A percentile compares a stretch with the other conserved stretches of the same genome.
phyloP scores from a whole-genome alignment of 2,113 vertebrate genomes.

The Catagonus wagneri region DNA sequence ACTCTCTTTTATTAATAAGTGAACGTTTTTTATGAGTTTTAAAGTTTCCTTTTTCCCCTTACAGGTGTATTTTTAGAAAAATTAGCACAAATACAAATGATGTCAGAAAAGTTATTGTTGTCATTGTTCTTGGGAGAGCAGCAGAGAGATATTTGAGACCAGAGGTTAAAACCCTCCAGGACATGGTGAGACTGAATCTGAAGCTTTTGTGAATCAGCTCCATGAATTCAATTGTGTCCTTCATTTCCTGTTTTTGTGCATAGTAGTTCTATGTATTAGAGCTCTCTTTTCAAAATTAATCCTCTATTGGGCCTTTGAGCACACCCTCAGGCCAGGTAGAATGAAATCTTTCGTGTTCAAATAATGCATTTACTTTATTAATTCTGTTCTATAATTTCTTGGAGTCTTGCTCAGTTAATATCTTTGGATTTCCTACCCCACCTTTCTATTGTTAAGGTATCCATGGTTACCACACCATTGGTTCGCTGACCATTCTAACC shows the following conservation, averaged over 20 bases:
- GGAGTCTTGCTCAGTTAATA: constrained; percentile 44
- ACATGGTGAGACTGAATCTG: background rate
- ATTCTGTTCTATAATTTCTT: constrained; percentile 15
- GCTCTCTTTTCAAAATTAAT: constrained; percentile 69
- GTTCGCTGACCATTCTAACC: constrained; percentile 83
- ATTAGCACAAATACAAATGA: constrained; percentile 60
- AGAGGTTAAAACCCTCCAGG: constrained; percentile 53
- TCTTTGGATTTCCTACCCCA: constrained; percentile 68
- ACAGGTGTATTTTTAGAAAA: constrained; percentile 63
- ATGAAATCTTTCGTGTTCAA: constrained; percentile 46
- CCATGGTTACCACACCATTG: constrained; percentile 76
- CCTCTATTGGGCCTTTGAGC: constrained; percentile 32
- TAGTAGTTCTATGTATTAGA: background rate
- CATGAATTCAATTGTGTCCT: background rate
- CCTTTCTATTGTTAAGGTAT: constrained; percentile 76
- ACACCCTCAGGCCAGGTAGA: constrained; percentile 18
- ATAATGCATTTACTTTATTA: constrained; percentile 49
- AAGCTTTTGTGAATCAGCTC: constrained; percentile 57
- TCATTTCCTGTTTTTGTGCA: background rate
- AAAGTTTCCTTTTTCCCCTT: constrained; percentile 70
- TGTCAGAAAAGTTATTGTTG: constrained; percentile 58
- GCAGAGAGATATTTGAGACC: constrained; percentile 58
- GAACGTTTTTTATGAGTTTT: constrained; percentile 59
- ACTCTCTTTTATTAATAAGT: constrained; percentile 66
- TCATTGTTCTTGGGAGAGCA: constrained; percentile 49